A percentile compares a stretch with the other conserved stretches of the same genome.
Evolutionary conservation across 2,797 vertebrate genomes (phyloP).

Genomic region (Neopelma chrysocephalum): DNA sequence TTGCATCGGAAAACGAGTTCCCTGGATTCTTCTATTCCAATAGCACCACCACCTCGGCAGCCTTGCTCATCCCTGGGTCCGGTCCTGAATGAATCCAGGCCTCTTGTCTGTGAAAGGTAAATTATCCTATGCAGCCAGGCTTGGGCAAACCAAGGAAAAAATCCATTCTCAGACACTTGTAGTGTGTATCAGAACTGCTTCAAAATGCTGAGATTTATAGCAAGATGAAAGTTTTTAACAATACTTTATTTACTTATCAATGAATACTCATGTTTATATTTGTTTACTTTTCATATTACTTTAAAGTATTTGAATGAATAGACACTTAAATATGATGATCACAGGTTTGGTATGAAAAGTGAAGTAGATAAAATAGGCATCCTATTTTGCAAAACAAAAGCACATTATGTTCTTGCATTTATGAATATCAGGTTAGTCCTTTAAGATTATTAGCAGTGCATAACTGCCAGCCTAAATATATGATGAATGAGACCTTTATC

Average conservation of each 20-base stretch:
- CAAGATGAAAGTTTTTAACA: background rate
- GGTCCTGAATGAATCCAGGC: constrained; percentile 85
- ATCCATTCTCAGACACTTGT: background rate
- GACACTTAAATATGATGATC: background rate
- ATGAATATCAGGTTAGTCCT: background rate
- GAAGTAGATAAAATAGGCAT: background rate
- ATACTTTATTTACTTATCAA: background rate
- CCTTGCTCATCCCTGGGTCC: constrained; percentile 92
- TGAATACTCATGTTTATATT: background rate
- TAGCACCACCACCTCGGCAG: constrained; percentile 93
- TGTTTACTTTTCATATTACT: background rate
- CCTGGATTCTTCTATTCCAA: constrained; percentile 82
- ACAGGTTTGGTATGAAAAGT: background rate
- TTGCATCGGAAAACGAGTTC: constrained; percentile 81
- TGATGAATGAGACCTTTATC: background rate
- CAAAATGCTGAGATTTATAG: background rate
- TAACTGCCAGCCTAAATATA: background rate
- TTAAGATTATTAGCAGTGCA: background rate
- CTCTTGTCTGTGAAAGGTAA: constrained; percentile 95
- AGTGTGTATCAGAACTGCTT: background rate
- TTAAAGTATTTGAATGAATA: background rate
- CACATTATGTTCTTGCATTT: background rate
- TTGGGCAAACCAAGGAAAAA: background rate
- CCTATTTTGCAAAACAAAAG: background rate
- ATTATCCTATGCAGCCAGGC: background rate